Percentiles rank a stretch among this genome's conserved stretches.
These are phyloP conservation scores for Hydrozoanthus tunicans DNA, from an alignment of 64 coral and sea anemone genomes.

Conservation along the genomic window DNA sequence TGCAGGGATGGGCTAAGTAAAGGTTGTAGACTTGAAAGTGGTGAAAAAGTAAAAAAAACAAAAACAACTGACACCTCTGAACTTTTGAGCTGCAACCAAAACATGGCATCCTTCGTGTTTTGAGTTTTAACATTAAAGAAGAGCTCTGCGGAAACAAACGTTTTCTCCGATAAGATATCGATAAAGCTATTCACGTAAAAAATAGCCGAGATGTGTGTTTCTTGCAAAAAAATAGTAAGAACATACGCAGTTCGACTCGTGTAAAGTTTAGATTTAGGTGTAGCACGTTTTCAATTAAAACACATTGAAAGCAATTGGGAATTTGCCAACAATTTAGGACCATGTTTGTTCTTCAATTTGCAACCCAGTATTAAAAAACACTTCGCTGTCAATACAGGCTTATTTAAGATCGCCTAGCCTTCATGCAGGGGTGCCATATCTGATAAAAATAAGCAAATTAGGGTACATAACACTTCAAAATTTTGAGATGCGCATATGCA, in stretches of 20 bases:
- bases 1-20: no score
- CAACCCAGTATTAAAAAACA: not conserved
- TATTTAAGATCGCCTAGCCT: no score
- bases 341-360: not conserved
- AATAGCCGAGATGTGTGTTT: not conserved
- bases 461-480: no score
- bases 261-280: not conserved
- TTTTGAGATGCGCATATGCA: not conserved
- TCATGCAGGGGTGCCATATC: no score
- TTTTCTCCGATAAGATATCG: not conserved
- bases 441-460: no score
- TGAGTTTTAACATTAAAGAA: not conserved
- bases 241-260: not conserved
- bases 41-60: not conserved
- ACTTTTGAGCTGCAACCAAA: not conserved
- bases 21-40: not conserved
- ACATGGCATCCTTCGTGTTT: not conserved
- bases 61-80: not conserved
- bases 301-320: not conserved
- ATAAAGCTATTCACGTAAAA: not conserved
- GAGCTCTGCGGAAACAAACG: not conserved
- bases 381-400: not conserved
- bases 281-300: not conserved
- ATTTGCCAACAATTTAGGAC: slow-evolving; percentile 9
- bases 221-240: not conserved